Conservation (phyloP, 1,140 invertebrate species). For the Drosophila hydei region DNA sequence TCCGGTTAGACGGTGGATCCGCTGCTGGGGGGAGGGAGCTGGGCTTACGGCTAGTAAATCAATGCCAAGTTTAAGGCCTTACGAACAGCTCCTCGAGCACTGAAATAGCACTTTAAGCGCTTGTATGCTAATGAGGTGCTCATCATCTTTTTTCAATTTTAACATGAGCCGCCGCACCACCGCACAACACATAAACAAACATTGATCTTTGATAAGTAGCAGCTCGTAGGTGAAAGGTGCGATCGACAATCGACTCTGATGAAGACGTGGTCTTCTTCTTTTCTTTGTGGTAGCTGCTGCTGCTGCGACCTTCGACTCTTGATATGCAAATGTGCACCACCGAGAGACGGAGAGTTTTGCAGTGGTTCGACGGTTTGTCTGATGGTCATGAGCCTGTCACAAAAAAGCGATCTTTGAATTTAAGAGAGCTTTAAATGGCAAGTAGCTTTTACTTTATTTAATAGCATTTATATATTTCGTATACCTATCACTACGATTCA, state of each 20-base stretch:
- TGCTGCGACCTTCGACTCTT: slow-evolving; percentile 54
- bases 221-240: slow-evolving; percentile 65
- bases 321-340: slow-evolving; percentile 72
- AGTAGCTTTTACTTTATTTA: slow-evolving; percentile 56
- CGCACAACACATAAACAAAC: slow-evolving; percentile 13
- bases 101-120: slow-evolving; percentile 14
- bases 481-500: slow-evolving; percentile 12
- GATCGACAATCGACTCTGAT: slow-evolving; percentile 19
- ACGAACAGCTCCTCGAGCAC: slow-evolving; percentile 17
- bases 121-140: slow-evolving; percentile 36
- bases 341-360: slow-evolving; percentile 13
- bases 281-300: not conserved
- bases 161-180: no score
- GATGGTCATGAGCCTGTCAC: slow-evolving; percentile 26
- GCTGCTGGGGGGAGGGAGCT: not conserved
- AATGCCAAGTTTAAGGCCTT: slow-evolving; percentile 72
- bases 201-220: slow-evolving; percentile 22
- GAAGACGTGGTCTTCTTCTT: slow-evolving; percentile 54
- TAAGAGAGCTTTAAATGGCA: slow-evolving; percentile 24
- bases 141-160: slow-evolving; percentile 9
- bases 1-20: not conserved
- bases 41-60: slow-evolving; percentile 29
- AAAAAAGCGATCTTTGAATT: slow-evolving; percentile 44
- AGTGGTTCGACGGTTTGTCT: slow-evolving; percentile 8
- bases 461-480: slow-evolving; percentile 22